Base-by-base conservation (phyloP, 2,797 vertebrate genomes). In the Alexandromys oeconomus region DNA sequence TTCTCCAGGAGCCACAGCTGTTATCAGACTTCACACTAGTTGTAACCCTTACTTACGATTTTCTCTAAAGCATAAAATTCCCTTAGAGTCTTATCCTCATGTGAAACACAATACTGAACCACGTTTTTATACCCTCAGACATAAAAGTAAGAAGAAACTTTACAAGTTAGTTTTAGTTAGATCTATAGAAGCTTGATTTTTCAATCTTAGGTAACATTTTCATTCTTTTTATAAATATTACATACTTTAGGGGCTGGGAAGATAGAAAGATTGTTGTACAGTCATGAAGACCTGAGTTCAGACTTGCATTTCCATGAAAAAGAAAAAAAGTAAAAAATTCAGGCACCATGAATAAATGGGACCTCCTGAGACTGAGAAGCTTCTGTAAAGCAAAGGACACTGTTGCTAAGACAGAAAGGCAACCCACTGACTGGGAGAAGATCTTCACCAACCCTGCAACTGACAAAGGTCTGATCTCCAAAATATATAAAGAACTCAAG, bases 141-240 rank as follows among this genome's bases (percentile, higher is more conserved):
- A 77, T 2, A 3, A 8, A 86, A 73, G 21, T 78, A 73, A 71
- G 80, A 93, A 92, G 23, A 46, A 57, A 89, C 4, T 46, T 3
- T 1, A 87, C 65, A 84, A 65, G 59, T n/a, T 65, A 80, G 9
- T 59, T 93, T 91, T 59, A 93, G 19, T 91, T 89, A 94, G 6
- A 82, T 87, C 4, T 59, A 88, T 2, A 6, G 27, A 59, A 71
- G 27, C 57, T 76, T 87, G 37, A 81, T 71, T 93, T 95, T 69
- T 65, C 48, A 85, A 76, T 87, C 31, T 85, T 29, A 92, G 59
- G 9, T n/a, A 61, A 59, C 5, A 46, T 46, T 85, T 74, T 91
- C 37, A 94, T 61, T 96, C 92, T n/a, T 67, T 96, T 94, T n/a
- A 25, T 31, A 94, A 86, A 81, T 31, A 87, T 63, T 40, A 15